These are phyloP conservation scores for Chaunax sp. DNA, from an alignment of 2,797 vertebrate genomes.

Conservation along the genomic window DNA sequence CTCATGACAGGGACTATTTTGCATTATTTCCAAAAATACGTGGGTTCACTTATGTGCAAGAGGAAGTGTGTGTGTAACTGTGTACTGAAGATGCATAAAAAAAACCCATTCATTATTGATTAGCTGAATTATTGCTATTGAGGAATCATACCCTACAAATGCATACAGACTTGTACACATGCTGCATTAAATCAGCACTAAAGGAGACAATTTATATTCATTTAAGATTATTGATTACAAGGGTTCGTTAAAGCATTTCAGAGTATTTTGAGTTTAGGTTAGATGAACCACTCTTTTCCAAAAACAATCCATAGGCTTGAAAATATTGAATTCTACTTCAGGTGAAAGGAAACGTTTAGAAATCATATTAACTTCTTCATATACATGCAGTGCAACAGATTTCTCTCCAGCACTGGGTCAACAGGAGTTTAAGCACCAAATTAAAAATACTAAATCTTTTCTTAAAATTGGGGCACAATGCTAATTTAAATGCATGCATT, in stretches of 20 bases:
- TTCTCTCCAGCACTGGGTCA: background rate
- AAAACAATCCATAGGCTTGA: too few species aligned
- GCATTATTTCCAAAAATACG: conserved; percentile 22
- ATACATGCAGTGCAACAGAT: too few species aligned
- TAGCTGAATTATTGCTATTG: conserved; percentile 1
- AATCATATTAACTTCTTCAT: too few species aligned
- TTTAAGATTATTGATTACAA: conserved; percentile 2
- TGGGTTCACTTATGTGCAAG: background rate
- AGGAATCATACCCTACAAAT: conserved; percentile 1
- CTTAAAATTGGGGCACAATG: too few species aligned
- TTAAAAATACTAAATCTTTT: conserved; percentile 1
- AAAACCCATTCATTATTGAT: conserved; percentile 13
- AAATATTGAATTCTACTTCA: too few species aligned
- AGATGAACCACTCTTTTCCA: too few species aligned
- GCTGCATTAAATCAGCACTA: background rate
- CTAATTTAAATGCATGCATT: too few species aligned
- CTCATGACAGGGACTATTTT: conserved; percentile 54
- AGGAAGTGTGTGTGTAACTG: background rate
- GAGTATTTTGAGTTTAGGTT: too few species aligned
- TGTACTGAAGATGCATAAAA: conserved; percentile 6
- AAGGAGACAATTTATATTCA: background rate
- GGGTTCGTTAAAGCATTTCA: background rate
- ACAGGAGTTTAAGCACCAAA: background rate
- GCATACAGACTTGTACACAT: background rate
- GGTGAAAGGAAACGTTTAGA: too few species aligned